phyloP scores from a whole-genome alignment of 2,888 invertebrate genomes.

The Laothoe populi region DNA sequence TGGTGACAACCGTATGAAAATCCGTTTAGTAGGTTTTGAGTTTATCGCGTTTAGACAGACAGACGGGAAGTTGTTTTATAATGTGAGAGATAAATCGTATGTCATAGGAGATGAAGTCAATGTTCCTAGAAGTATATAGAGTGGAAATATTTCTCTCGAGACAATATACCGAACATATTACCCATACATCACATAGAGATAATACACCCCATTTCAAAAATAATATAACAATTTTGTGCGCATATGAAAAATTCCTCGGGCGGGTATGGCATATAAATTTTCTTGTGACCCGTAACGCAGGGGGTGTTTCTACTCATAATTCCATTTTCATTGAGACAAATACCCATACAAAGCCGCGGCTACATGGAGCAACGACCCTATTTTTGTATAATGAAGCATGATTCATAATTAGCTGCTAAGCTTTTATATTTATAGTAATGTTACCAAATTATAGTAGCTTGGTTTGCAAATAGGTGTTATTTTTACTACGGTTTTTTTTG shows the following conservation, averaged over 20 bases:
- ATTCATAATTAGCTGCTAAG: background rate
- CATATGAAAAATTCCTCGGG: conserved; percentile 73
- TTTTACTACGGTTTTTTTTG: background rate
- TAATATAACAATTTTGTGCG: conserved; percentile 60
- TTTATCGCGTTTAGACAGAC: too few relatives aligned
- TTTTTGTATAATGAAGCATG: background rate
- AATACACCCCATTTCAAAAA: conserved; percentile 53
- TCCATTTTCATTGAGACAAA: conserved; percentile 83
- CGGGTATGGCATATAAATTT: conserved; percentile 69
- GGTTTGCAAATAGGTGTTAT: too few relatives aligned
- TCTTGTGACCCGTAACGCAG: conserved; percentile 60
- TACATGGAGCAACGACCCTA: background rate
- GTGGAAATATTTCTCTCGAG: conserved; percentile 3
- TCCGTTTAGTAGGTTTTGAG: too few relatives aligned
- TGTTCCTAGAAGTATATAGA: background rate
- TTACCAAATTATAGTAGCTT: background rate
- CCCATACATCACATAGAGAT: conserved; percentile 25
- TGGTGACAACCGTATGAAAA: too few relatives aligned
- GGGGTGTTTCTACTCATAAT: conserved; percentile 71
- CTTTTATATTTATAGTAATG: background rate
- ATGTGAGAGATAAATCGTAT: too few relatives aligned
- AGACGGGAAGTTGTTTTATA: too few relatives aligned
- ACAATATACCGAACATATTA: conserved; percentile 14
- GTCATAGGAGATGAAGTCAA: background rate
- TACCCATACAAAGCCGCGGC: conserved; percentile 66